These are phyloP conservation scores for Alviniconcha strummeri DNA, from an alignment of 2,888 invertebrate genomes.

Conservation along the genomic window DNA sequence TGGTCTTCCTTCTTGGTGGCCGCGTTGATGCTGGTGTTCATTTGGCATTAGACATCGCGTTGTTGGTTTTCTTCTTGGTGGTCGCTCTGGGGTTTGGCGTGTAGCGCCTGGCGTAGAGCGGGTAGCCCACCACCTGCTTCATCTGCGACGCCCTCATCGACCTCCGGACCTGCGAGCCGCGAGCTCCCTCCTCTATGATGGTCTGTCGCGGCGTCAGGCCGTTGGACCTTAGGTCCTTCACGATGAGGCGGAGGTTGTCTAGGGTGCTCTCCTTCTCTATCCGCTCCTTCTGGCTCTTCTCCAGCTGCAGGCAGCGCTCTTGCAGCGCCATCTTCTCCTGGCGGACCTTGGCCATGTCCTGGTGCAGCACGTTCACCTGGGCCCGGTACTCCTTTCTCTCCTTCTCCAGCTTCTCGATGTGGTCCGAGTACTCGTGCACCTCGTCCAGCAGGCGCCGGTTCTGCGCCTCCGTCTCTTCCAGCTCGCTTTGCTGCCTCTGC, in stretches of 20 bases:
- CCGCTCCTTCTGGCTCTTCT: constrained; percentile 45
- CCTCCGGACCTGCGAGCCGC: background rate
- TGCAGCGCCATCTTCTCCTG: constrained; percentile 19
- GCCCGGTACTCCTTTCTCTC: constrained; percentile 43
- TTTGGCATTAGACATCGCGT: background rate
- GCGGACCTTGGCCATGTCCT: constrained; percentile 32
- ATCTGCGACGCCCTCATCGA: background rate
- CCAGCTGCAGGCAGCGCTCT: constrained; percentile 19
- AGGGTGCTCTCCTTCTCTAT: constrained; percentile 55
- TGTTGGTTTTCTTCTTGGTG: constrained; percentile 1
- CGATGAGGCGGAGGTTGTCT: constrained; percentile 48
- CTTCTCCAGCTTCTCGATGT: constrained; percentile 53
- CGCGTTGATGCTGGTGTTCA: background rate
- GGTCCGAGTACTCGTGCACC: constrained; percentile 47
- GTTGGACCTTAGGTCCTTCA: constrained; percentile 42
- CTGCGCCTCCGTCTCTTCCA: constrained; percentile 23
- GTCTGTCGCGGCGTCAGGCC: background rate
- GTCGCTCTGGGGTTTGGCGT: background rate
- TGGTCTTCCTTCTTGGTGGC: background rate
- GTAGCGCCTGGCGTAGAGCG: constrained; percentile 19
- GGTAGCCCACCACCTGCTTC: constrained; percentile 4
- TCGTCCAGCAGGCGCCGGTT: constrained; percentile 30
- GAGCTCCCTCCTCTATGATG: background rate
- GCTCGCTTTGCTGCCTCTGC: constrained; percentile 6
- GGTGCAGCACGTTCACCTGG: constrained; percentile 31